phyloP scores from a whole-genome alignment of 1,140 invertebrate genomes.

The Dinothrombium tinctorium region DNA sequence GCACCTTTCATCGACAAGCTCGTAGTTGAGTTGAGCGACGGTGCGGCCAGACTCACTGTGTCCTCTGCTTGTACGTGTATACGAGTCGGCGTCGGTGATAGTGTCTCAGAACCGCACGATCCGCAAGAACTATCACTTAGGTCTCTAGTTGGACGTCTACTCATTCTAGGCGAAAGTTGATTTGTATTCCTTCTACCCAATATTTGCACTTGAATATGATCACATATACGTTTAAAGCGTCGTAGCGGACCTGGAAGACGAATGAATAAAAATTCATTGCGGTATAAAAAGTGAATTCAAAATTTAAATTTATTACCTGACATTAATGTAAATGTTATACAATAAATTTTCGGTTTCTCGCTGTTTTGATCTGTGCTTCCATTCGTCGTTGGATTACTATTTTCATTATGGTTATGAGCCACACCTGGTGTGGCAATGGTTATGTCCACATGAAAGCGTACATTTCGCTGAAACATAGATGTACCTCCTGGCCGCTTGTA shows the following conservation, averaged over 20 bases:
- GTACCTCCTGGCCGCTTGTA: slow-evolving; percentile 69
- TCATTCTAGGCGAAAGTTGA: slow-evolving; percentile 34
- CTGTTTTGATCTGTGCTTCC: slow-evolving; percentile 8
- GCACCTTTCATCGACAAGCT: slow-evolving; percentile 4
- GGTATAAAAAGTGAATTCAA: no score
- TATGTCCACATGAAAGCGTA: slow-evolving; percentile 65
- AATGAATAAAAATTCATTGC: slow-evolving; percentile 1
- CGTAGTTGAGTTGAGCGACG: slow-evolving; percentile 3
- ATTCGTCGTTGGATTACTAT: slow-evolving; percentile 8
- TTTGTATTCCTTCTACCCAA: slow-evolving; percentile 26
- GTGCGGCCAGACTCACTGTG: slow-evolving; percentile 9
- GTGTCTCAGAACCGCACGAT: slow-evolving; percentile 49
- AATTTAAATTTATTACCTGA: slow-evolving; percentile 59
- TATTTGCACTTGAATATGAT: slow-evolving; percentile 77
- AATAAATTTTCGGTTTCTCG: slow-evolving; percentile 54
- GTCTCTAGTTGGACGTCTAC: slow-evolving; percentile 30
- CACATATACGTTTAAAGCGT: slow-evolving; percentile 78
- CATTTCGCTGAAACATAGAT: slow-evolving; percentile 88
- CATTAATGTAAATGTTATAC: slow-evolving; percentile 80
- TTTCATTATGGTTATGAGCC: slow-evolving; percentile 11
- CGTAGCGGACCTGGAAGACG: slow-evolving; percentile 55
- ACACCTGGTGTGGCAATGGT: slow-evolving; percentile 20
- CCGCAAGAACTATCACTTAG: slow-evolving; percentile 53
- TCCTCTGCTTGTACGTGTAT: slow-evolving; percentile 13
- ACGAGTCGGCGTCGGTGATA: slow-evolving; percentile 24